Percentiles rank a stretch among this genome's conserved stretches.
Conservation (phyloP, 1,140 invertebrate genomes). For the Drosophila azteca region DNA sequence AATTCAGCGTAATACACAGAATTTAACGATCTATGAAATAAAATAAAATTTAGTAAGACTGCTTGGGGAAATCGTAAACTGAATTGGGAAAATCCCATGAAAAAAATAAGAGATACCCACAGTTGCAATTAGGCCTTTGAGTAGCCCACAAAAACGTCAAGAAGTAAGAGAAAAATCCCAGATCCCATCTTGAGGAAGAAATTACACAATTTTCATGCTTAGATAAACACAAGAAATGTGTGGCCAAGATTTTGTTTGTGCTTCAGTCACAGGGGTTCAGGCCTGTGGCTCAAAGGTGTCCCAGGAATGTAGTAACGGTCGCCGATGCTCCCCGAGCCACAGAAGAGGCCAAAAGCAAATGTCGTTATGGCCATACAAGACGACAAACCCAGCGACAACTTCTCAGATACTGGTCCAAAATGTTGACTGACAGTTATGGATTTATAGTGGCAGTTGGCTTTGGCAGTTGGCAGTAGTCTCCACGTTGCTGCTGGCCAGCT, state of each 20-base stretch:
- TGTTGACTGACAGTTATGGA: constrained; percentile 78
- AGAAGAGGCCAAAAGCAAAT: constrained; percentile 50
- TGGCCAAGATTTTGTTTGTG: constrained; percentile 31
- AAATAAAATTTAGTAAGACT: constrained; percentile 33
- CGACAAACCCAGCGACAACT: constrained; percentile 38
- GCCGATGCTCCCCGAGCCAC: no score
- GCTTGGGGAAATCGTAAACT: constrained; percentile 47
- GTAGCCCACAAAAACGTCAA: constrained; percentile 31
- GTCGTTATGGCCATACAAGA: constrained; percentile 69
- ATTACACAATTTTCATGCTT: constrained; percentile 64
- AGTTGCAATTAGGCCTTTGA: constrained; percentile 43
- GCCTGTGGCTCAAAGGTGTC: constrained; percentile 52
- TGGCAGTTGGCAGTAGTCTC: no score
- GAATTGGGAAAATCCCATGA: background rate
- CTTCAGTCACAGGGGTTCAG: constrained; percentile 1
- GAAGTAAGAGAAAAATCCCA: constrained; percentile 24
- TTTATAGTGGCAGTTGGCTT: constrained; percentile 72
- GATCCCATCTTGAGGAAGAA: constrained; percentile 12
- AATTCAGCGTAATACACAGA: constrained; percentile 39
- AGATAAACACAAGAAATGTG: constrained; percentile 57
- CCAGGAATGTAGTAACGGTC: constrained; percentile 75
- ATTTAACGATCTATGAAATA: constrained; percentile 61
- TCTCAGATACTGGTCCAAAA: constrained; percentile 71
- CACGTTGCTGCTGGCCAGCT: constrained; percentile 4
- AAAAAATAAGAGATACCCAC: background rate